Percentiles rank a stretch among this genome's conserved stretches.
phyloP scores from a whole-genome alignment of 2,113 vertebrate species.

The Andinoacara biseriatus region DNA sequence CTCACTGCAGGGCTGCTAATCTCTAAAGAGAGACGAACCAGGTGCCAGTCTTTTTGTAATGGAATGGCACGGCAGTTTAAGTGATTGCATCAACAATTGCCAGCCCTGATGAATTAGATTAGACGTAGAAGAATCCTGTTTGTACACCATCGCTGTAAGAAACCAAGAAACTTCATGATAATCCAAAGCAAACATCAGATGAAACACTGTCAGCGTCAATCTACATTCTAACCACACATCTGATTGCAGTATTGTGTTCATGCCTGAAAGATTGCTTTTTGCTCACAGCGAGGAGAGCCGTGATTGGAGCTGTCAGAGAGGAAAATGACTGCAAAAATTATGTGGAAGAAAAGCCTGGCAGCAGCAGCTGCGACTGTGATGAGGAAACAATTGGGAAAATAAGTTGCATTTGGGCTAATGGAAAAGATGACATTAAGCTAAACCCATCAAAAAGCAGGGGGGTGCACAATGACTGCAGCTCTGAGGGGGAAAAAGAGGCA shows the following conservation, averaged over 20 bases:
- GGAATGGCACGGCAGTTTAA: constrained; percentile 63
- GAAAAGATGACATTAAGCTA: constrained; percentile 8
- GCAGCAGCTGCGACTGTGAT: constrained; percentile 11
- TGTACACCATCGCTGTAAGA: background rate
- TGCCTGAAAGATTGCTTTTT: constrained; percentile 19
- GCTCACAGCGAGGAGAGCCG: constrained; percentile 10
- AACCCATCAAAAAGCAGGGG: background rate
- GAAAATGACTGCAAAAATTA: constrained; percentile 35
- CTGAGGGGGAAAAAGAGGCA: background rate
- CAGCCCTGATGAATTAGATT: constrained; percentile 54
- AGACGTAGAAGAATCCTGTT: constrained; percentile 27
- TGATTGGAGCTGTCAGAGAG: constrained; percentile 47
- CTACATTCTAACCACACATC: background rate
- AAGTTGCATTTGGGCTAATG: constrained; percentile 4
- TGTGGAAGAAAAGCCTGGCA: constrained; percentile 20
- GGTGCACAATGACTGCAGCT: background rate
- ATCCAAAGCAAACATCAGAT: background rate
- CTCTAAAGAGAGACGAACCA: constrained; percentile 60
- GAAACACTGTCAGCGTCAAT: background rate
- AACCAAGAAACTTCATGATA: constrained; percentile 12
- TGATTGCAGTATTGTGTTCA: constrained; percentile 23
- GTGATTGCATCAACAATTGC: constrained; percentile 64
- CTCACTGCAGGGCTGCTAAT: constrained; percentile 63
- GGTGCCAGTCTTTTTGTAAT: constrained; percentile 67
- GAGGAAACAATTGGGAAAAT: constrained; percentile 29